Evolutionary conservation across 1,140 invertebrate genomes (phyloP).

Genomic region (Psix sp.): DNA sequence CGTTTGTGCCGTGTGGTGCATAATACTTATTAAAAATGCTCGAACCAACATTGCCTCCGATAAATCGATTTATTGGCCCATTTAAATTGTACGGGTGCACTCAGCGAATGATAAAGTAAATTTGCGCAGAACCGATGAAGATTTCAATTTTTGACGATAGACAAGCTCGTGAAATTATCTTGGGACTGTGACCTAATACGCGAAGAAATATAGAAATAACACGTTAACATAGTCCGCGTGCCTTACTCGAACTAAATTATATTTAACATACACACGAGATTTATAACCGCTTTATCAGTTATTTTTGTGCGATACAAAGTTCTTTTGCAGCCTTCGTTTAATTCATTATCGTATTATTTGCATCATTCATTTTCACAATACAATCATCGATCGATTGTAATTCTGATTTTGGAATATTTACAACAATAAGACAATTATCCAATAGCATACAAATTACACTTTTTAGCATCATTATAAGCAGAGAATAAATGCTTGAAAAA

Average conservation of each 20-base stretch:
- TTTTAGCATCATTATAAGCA: too few species aligned
- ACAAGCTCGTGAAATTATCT: constrained; percentile 64
- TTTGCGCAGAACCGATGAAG: constrained; percentile 2
- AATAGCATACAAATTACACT: too few species aligned
- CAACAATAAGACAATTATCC: too few species aligned
- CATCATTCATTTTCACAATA: too few species aligned
- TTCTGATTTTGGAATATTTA: too few species aligned
- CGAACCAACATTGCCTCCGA: constrained; percentile 2
- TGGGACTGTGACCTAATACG: constrained; percentile 68
- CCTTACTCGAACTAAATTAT: constrained; percentile 43
- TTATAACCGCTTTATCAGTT: constrained; percentile 44
- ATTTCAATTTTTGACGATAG: constrained; percentile 20
- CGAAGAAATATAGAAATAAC: constrained; percentile 71
- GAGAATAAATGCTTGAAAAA: too few species aligned
- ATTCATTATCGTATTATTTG: too few species aligned
- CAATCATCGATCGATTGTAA: too few species aligned
- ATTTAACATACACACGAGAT: constrained; percentile 50
- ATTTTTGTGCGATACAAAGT: constrained; percentile 45
- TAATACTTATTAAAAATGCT: constrained; percentile 7
- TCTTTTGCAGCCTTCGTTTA: too few species aligned
- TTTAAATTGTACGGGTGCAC: constrained; percentile 13
- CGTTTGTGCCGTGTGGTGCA: background rate
- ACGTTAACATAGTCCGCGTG: too few species aligned
- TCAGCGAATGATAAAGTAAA: constrained; percentile 17
- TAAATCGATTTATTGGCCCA: constrained; percentile 20